A percentile compares a stretch with the other conserved stretches of the same genome.
Evolutionary conservation across 2,113 vertebrate genomes (phyloP).

Genomic region (Ornithorhynchus anatinus): DNA sequence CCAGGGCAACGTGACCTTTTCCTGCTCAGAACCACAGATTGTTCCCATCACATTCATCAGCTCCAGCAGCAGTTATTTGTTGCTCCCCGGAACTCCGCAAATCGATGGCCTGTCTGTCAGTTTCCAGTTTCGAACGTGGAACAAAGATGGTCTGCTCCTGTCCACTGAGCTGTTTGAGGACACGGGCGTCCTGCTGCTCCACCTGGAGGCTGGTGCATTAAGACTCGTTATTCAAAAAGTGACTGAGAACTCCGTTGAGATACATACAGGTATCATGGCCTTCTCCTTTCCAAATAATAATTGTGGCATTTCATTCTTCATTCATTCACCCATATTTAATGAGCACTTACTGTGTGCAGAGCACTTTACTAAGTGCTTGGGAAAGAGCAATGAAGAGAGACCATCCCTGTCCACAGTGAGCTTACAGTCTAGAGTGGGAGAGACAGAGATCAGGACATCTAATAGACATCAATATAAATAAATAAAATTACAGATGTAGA

Average conservation of each 20-base stretch:
- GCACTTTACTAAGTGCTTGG: too few species aligned
- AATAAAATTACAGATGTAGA: too few species aligned
- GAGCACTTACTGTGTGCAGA: too few species aligned
- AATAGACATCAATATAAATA: too few species aligned
- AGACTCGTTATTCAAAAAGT: constrained; percentile 77
- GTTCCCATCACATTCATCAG: constrained; percentile 90
- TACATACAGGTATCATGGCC: constrained; percentile 74
- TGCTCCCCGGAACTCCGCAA: constrained; percentile 78
- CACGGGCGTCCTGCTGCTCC: constrained; percentile 79
- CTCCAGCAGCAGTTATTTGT: constrained; percentile 83
- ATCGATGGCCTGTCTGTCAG: constrained; percentile 83
- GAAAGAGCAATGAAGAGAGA: too few species aligned
- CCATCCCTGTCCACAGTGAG: too few species aligned
- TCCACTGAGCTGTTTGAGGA: constrained; percentile 76
- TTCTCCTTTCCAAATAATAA: not conserved
- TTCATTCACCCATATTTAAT: too few species aligned
- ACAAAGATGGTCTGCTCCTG: constrained; percentile 86
- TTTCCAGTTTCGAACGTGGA: constrained; percentile 97
- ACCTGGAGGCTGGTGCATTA: constrained; percentile 76
- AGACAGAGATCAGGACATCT: too few species aligned
- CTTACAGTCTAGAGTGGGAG: too few species aligned
- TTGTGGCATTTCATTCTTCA: too few species aligned
- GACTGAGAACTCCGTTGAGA: constrained; percentile 71
- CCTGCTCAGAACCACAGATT: constrained; percentile 87
- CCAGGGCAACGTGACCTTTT: constrained; percentile 97